These are phyloP conservation scores for Mola mola DNA, from an alignment of 2,113 vertebrate species.

Conservation along the genomic window DNA sequence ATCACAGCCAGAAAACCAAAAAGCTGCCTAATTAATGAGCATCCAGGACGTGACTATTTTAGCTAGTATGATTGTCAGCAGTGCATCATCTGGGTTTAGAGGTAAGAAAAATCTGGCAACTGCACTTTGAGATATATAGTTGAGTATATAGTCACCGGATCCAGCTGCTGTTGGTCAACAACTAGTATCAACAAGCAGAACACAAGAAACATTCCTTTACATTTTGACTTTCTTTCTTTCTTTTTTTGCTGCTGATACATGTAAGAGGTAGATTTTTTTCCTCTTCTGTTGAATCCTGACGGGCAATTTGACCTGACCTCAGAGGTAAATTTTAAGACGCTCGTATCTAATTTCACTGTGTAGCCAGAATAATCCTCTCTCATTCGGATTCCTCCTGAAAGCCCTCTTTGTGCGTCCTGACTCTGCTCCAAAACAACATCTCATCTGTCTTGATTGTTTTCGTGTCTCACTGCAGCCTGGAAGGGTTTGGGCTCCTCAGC, in stretches of 20 bases:
- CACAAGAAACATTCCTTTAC: neutral
- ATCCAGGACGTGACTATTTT: no score
- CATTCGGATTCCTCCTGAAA: neutral
- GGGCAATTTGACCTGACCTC: slow-evolving; percentile 3
- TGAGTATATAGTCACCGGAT: no score
- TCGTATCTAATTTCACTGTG: neutral
- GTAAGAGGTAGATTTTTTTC: neutral
- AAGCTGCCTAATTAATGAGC: no score
- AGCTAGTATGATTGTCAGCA: neutral
- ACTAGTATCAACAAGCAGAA: neutral
- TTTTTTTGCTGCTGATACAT: neutral
- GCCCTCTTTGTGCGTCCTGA: neutral
- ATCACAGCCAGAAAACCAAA: no score
- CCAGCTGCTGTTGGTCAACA: slow-evolving; percentile 1
- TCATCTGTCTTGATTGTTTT: slow-evolving; percentile 15
- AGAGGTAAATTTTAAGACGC: neutral
- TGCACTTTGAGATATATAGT: no score
- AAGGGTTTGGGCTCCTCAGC: slow-evolving; percentile 27
- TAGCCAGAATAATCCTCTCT: neutral
- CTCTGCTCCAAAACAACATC: neutral
- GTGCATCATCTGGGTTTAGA: neutral
- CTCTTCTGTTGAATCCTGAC: neutral
- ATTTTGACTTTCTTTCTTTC: neutral
- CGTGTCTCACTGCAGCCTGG: slow-evolving; percentile 25
- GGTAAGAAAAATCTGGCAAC: neutral